Evolutionary conservation across 2,113 vertebrate genomes (phyloP).

Genomic region (Ciconia boyciana): DNA sequence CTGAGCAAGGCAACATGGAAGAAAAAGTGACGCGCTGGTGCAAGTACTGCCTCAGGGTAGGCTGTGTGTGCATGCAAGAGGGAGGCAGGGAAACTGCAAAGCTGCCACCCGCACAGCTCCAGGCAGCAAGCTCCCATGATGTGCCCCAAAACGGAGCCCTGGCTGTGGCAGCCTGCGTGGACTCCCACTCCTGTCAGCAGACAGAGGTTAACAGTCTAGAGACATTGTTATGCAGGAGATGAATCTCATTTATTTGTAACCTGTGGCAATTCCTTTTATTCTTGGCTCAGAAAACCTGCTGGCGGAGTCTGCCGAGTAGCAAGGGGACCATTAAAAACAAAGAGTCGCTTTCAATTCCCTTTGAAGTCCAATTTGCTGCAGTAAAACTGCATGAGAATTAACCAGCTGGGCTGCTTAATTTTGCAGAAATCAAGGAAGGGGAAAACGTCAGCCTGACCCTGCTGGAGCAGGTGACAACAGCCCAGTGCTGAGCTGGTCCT

Average conservation of each 20-base stretch:
- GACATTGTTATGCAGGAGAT: constrained; percentile 64
- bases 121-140: neutral
- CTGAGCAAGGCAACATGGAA: neutral
- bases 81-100: neutral
- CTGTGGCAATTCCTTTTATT: constrained; percentile 70
- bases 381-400: constrained; percentile 60
- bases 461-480: neutral
- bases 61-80: neutral
- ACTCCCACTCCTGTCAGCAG: neutral
- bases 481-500: neutral
- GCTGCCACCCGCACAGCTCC: neutral
- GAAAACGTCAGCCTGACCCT: neutral
- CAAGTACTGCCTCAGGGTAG: neutral
- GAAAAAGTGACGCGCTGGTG: neutral
- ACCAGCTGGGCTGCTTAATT: constrained; percentile 44
- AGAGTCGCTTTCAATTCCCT: constrained; percentile 70
- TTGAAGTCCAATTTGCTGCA: constrained; percentile 74
- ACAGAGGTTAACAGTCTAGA: constrained; percentile 42
- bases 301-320: constrained; percentile 16
- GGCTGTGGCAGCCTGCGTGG: neutral
- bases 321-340: constrained; percentile 67
- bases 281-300: constrained; percentile 63
- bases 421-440: constrained; percentile 21
- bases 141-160: neutral
- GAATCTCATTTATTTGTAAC: constrained; percentile 73